Evolutionary conservation across 64 coral and sea anemone genomes (phyloP), one percentile per base, ranked within the genome.

Genomic region (Stylophora pistillata): DNA sequence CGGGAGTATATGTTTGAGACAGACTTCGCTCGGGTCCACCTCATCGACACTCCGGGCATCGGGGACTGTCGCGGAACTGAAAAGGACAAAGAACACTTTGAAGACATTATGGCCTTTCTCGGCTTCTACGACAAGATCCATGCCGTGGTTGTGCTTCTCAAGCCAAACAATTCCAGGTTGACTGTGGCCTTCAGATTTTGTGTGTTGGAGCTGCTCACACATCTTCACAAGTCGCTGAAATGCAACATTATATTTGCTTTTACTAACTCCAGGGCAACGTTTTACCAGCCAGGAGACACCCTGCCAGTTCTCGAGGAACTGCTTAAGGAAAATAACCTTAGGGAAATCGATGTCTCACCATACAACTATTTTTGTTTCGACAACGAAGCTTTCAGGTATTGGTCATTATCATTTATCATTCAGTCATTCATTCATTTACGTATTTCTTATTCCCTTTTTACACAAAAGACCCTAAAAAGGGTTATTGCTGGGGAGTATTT

Each of bases 361-460:
- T 54, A 32, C 54, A 86, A 32, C 31, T 86, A 86, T 71, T 86
- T 53, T 55, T 86, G 82, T 41, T 86, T 87, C 58, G 85, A 87
- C 54, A 87, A 87, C 30, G 85, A 87, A 87, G 85, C 85, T 55
- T 87, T 87, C 81, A 85, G 81, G 81, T 85, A 70, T 25, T 47
- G 18, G 70, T 3, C 57, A 18, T 15, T 41, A 2, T 6, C 2
- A 41, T 2, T 2, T 41, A 2, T 41, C 2, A 41, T 3, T 6
- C 6, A n/a, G n/a, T 41, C 6, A 41, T 41, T 41, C 37, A 41
- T 41, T 41, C 37, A 41, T 41, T 6, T 41, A 41, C 37, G 2
- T 41, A 41, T 41, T 41, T 41, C 37, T 79, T 14, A 56, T 41
- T 25, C 23, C n/a, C 6, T 53, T 41, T 41, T 41, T 6, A 41